Percentiles rank a stretch among this genome's conserved stretches.
Evolutionary conservation across 2,888 invertebrate species (phyloP).

Genomic region (Lacanobia wlatinum): DNA sequence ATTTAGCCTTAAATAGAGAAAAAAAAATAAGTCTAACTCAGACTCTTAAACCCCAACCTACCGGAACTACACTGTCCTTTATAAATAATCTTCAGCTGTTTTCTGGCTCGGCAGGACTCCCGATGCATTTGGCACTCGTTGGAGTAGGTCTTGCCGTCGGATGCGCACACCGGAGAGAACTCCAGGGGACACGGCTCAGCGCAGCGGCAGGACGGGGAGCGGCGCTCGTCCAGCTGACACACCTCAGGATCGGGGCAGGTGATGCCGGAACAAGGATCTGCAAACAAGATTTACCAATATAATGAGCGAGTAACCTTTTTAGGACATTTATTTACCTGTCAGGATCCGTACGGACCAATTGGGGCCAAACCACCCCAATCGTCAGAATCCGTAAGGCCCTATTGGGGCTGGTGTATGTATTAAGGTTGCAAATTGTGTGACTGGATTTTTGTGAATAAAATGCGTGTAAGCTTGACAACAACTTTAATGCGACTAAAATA

Average conservation of each 20-base stretch:
- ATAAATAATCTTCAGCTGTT: constrained; percentile 94
- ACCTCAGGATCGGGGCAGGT: constrained; percentile 95
- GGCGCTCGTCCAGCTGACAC: constrained; percentile 95
- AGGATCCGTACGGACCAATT: no score
- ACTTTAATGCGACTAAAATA: no score
- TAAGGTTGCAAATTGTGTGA: no score
- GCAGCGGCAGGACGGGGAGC: constrained; percentile 95
- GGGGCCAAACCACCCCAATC: no score
- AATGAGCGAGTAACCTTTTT: neutral
- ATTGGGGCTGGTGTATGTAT: no score
- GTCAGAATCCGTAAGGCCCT: no score
- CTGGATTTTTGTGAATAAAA: no score
- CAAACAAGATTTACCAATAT: constrained; percentile 17
- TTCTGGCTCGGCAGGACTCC: constrained; percentile 94
- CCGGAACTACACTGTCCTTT: constrained; percentile 96
- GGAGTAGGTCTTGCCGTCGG: constrained; percentile 95
- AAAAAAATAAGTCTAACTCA: no score
- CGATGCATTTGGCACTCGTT: constrained; percentile 96
- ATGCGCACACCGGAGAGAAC: constrained; percentile 94
- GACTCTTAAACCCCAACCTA: constrained; percentile 72
- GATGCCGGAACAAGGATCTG: constrained; percentile 96
- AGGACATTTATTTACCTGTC: no score
- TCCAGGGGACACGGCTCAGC: constrained; percentile 95
- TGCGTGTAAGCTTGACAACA: no score
- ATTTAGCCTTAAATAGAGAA: no score